Evolutionary conservation across 2,797 vertebrate genomes (phyloP), one percentile per base, ranked within the genome.

Genomic region (Lepilemur ruficaudatus): DNA sequence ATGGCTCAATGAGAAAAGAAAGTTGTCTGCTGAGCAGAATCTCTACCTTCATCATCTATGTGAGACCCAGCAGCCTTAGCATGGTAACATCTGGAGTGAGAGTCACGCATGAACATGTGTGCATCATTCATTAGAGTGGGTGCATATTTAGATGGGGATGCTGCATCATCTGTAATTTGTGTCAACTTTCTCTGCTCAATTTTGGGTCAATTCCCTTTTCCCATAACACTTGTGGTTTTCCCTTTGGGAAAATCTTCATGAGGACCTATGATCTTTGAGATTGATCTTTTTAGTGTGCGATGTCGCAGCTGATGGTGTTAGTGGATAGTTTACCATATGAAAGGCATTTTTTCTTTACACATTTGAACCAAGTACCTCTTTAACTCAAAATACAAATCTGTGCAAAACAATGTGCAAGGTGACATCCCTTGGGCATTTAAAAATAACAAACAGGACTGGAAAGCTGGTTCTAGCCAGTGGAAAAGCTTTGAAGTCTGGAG

Each of bases 381-480:
- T 52, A 87, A 92, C 20, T 67, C 30, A 57, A 81, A 82, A 91
- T 91, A 63, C 46, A 88, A 91, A 92, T 89, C 65, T 59, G 18
- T 57, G 63, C 52, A 87, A 70, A 93, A 75, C 14, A 59, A 15
- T 55, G n/a, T 65, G 7, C 55, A 48, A 35, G 2, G 57, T 93
- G 76, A 61, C 35, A 73, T 85, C 22, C 41, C 7, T 18, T 28
- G 13, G 35, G n/a, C 55, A 14, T 46, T 94, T 75, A 89, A 93
- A 92, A 93, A 63, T 32, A 70, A 38, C 46, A 65, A 63, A 61
- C 2, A 50, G 73, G 41, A 61, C 41, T 50, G 48, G n/a, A 73
- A 82, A n/a, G 15, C 11, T 91, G 38, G n/a, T 90, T 83, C 52
- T 46, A 85, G 28, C 22, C 32, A n/a, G 30, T 85, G 43, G 69